phyloP scores from a whole-genome alignment of 2,888 invertebrate genomes.

The Linnaemya tessellans region DNA sequence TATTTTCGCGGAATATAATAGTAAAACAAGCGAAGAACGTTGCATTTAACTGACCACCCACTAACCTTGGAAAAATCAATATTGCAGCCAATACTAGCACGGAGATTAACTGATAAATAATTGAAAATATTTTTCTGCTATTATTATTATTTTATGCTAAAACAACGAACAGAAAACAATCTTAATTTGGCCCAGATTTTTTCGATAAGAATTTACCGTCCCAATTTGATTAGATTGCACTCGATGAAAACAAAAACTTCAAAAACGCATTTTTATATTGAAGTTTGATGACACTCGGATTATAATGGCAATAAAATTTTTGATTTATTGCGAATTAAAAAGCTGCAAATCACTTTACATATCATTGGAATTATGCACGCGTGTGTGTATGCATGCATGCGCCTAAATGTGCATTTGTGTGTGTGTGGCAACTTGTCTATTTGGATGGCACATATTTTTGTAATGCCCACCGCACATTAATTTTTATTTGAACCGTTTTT shows the following conservation, averaged over 20 bases:
- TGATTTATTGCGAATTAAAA: constrained; percentile 29
- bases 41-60: constrained; percentile 74
- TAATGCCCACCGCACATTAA: constrained; percentile 57
- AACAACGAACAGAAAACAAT: not conserved
- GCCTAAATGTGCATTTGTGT: constrained; percentile 1
- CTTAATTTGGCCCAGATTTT: not conserved
- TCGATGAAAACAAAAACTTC: not conserved
- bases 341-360: constrained; percentile 28
- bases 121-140: not conserved
- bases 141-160: not conserved
- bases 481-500: constrained; percentile 43
- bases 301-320: not conserved
- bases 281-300: constrained; percentile 16
- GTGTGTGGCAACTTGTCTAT: constrained; percentile 53
- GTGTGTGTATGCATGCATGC: not conserved
- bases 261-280: not conserved
- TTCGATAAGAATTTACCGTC: not conserved
- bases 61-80: constrained; percentile 79
- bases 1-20: constrained; percentile 63
- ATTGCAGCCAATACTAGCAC: constrained; percentile 75
- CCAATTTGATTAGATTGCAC: constrained; percentile 18
- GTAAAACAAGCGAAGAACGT: constrained; percentile 50
- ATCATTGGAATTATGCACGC: constrained; percentile 14
- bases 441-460: constrained; percentile 69
- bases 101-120: constrained; percentile 26